A percentile compares a stretch with the other conserved stretches of the same genome.
phyloP scores from a whole-genome alignment of 1,140 invertebrate genomes.

The Pogonomyrmex barbatus region DNA sequence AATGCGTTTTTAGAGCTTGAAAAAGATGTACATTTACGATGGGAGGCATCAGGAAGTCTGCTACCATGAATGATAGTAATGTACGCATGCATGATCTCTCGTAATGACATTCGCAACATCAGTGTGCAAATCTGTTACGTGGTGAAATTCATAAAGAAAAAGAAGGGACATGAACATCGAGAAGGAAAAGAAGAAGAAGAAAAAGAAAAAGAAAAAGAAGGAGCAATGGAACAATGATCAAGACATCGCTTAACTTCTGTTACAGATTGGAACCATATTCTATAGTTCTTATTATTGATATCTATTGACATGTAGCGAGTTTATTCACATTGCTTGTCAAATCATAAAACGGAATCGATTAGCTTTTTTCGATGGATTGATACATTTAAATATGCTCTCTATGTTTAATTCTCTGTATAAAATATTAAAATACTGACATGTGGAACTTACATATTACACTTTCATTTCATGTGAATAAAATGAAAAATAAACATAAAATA shows the following conservation, averaged over 20 bases:
- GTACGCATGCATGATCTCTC: constrained; percentile 52
- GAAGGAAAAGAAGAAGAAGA: neutral
- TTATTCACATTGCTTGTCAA: neutral
- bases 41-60: constrained; percentile 34
- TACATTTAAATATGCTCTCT: neutral
- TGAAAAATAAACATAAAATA: no score
- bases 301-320: constrained; percentile 13
- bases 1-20: constrained; percentile 53
- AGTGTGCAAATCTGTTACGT: constrained; percentile 22
- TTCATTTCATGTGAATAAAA: no score
- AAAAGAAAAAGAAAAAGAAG: neutral
- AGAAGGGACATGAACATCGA: neutral
- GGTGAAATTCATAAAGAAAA: constrained; percentile 34
- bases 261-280: constrained; percentile 3
- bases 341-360: constrained; percentile 20
- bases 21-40: constrained; percentile 26
- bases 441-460: no score
- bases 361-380: neutral
- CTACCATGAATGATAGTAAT: constrained; percentile 52
- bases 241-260: constrained; percentile 45
- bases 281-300: constrained; percentile 11
- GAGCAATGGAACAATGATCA: constrained; percentile 50
- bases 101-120: constrained; percentile 52
- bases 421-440: no score
- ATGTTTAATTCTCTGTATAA: neutral